Conservation (phyloP, 2,888 invertebrate genomes). For the Leucoptera coffeella region DNA sequence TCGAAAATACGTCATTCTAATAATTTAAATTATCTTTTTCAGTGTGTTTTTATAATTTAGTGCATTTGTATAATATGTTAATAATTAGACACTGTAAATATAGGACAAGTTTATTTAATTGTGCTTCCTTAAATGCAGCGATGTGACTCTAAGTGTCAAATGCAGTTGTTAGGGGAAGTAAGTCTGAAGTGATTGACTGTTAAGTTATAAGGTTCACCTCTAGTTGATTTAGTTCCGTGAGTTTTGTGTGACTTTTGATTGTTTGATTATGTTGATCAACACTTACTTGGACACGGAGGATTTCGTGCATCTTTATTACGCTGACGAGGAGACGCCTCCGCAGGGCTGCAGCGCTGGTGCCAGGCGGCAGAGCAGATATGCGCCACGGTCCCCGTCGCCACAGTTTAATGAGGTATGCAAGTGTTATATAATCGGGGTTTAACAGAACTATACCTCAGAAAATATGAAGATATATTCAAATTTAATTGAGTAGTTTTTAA, state of each 20-base stretch:
- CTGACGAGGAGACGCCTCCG: conserved; percentile 35
- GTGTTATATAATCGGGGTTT: too few relatives aligned
- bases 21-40: too few relatives aligned
- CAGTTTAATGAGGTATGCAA: conserved; percentile 34
- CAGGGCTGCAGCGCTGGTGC: conserved; percentile 44
- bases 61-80: conserved; percentile 10
- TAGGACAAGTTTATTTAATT: conserved; percentile 15
- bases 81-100: conserved; percentile 35
- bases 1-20: too few relatives aligned
- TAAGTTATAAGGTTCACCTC: conserved; percentile 15
- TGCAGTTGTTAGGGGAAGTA: too few relatives aligned
- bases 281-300: conserved; percentile 49
- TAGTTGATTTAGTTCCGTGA: conserved; percentile 5
- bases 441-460: too few relatives aligned
- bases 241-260: conserved; percentile 3
- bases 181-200: too few relatives aligned
- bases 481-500: too few relatives aligned
- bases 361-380: conserved; percentile 39
- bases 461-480: too few relatives aligned
- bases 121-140: conserved; percentile 30
- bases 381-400: conserved; percentile 33
- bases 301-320: conserved; percentile 47
- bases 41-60: too few relatives aligned
- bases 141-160: conserved; percentile 9
- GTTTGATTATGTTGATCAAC: conserved; percentile 47